Evolutionary conservation across 2,888 invertebrate genomes (phyloP), one percentile per base, ranked within the genome.

Genomic region (Helobdella robusta): DNA sequence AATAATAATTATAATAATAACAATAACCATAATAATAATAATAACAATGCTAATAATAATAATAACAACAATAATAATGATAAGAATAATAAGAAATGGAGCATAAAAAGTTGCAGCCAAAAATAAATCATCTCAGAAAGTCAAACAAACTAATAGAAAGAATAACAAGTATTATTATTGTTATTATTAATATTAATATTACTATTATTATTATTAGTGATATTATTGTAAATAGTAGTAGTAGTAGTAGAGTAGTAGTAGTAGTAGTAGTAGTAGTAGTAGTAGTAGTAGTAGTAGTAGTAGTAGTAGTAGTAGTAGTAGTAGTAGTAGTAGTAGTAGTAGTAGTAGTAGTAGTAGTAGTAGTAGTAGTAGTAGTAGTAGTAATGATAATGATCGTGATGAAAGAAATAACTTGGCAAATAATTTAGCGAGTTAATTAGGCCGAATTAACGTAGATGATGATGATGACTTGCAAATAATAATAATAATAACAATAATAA

Each of bases 401-500:
- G 44, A 40, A n/a, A 40, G 11, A 15, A n/a, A 40, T 15, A 40
- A 40, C 44, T 40, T n/a, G n/a, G n/a, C n/a, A n/a, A n/a, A n/a
- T n/a, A n/a, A n/a, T n/a, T n/a, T n/a, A n/a, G n/a, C n/a, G n/a
- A n/a, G n/a, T n/a, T n/a, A n/a, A n/a, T n/a, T n/a, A n/a, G n/a
- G n/a, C n/a, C n/a, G n/a, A n/a, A n/a, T n/a, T n/a, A n/a, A n/a
- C n/a, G n/a, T n/a, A n/a, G n/a, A n/a, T n/a, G n/a, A n/a, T n/a
- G n/a, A n/a, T n/a, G n/a, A n/a, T n/a, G n/a, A n/a, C n/a, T n/a
- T n/a, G n/a, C n/a, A n/a, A n/a, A 15, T 40, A 40, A 40, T 40
- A 40, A 40, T 15, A 40, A 40, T 40, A n/a, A n/a, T 40, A 40
- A n/a, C 78, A 91, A 74, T 78, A 78, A 78, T 78, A 66, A 59